Percentiles rank a stretch among this genome's conserved stretches.
Evolutionary conservation across 2,888 invertebrate genomes (phyloP).

Genomic region (Eupsilia transversa): DNA sequence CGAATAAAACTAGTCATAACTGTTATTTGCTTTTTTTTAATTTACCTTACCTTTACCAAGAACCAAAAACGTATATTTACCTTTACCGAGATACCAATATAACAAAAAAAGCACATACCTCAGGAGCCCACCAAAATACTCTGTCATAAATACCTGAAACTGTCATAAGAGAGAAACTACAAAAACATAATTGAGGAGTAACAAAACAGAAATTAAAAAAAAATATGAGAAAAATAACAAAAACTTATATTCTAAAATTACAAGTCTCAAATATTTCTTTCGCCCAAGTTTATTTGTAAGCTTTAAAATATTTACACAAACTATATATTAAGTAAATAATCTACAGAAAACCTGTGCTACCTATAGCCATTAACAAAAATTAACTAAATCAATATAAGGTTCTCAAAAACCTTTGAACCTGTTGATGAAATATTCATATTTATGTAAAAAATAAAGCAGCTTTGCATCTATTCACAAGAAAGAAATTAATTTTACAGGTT

Average conservation of each 20-base stretch:
- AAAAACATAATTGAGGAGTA: slow-evolving; percentile 3
- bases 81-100: not conserved
- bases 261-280: slow-evolving; percentile 52
- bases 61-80: not conserved
- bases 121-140: not conserved
- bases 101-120: slow-evolving; percentile 27
- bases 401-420: slow-evolving; percentile 21
- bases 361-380: slow-evolving; percentile 50
- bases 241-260: slow-evolving; percentile 56
- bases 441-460: slow-evolving; percentile 40
- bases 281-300: slow-evolving; percentile 67
- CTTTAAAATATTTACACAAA: slow-evolving; percentile 64
- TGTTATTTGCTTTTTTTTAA: slow-evolving; percentile 69
- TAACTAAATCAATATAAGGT: slow-evolving; percentile 37
- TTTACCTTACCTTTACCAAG: slow-evolving; percentile 28
- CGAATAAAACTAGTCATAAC: slow-evolving; percentile 87
- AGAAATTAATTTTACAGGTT: slow-evolving; percentile 5
- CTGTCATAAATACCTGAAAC: slow-evolving; percentile 21
- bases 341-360: slow-evolving; percentile 57
- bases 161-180: slow-evolving; percentile 2
- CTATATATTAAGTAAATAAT: slow-evolving; percentile 49
- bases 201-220: slow-evolving; percentile 24
- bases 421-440: slow-evolving; percentile 14
- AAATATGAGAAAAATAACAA: slow-evolving; percentile 3
- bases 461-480: slow-evolving; percentile 42